These are phyloP conservation scores for Tortricodes alternella DNA, from an alignment of 2,888 invertebrate genomes.

Conservation along the genomic window DNA sequence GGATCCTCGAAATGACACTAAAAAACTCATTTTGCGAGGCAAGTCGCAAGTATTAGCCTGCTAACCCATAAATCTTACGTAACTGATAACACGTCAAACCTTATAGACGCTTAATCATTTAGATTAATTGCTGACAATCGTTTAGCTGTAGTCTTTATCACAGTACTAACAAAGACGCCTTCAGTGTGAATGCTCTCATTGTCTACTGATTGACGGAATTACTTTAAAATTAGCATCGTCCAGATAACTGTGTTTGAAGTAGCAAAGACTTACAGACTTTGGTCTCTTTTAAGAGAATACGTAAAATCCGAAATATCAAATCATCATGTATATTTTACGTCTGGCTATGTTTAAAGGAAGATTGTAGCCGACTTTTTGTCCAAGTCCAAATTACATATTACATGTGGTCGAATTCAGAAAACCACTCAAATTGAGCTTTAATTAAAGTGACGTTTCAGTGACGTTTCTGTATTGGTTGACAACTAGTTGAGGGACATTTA, in stretches of 20 bases:
- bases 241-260: not conserved
- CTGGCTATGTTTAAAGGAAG: too few relatives aligned
- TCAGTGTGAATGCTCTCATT: slow-evolving; percentile 13
- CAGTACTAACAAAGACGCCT: slow-evolving; percentile 14
- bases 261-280: too few relatives aligned
- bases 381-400: too few relatives aligned
- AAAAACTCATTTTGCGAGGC: not conserved
- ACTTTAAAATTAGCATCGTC: not conserved
- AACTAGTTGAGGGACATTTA: too few relatives aligned
- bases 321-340: too few relatives aligned
- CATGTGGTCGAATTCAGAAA: too few relatives aligned
- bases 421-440: too few relatives aligned
- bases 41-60: not conserved
- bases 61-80: slow-evolving; percentile 5
- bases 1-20: not conserved
- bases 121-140: slow-evolving; percentile 51
- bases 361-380: too few relatives aligned
- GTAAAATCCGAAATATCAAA: not conserved
- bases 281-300: not conserved
- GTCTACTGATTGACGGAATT: slow-evolving; percentile 17
- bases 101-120: slow-evolving; percentile 47
- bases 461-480: too few relatives aligned
- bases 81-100: slow-evolving; percentile 9
- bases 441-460: too few relatives aligned
- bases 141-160: slow-evolving; percentile 39